These are phyloP conservation scores for Melanocharis versteri DNA, from an alignment of 2,113 vertebrate genomes.

Conservation along the genomic window DNA sequence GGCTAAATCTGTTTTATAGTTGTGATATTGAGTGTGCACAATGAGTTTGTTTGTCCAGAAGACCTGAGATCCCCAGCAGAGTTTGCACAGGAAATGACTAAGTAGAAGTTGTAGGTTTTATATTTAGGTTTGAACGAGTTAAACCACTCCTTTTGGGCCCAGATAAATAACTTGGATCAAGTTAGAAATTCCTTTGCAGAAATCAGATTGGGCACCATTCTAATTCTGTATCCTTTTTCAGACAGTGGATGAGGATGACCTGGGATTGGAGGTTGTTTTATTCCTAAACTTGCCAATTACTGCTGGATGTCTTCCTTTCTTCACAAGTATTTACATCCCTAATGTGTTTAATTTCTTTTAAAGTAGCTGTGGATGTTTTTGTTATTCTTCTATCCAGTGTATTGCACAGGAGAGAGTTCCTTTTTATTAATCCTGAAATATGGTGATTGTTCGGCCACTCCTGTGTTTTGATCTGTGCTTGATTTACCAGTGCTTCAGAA, in stretches of 20 bases:
- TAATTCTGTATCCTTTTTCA: neutral
- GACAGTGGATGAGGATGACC: neutral
- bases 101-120: neutral
- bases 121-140: neutral
- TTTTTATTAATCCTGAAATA: neutral
- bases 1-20: neutral
- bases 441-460: neutral
- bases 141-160: neutral
- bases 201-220: neutral
- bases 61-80: neutral
- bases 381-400: neutral
- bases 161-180: neutral
- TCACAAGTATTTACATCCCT: neutral
- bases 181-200: neutral
- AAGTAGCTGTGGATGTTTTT: neutral
- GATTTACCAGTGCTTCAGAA: neutral
- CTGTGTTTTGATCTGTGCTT: neutral
- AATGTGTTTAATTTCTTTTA: neutral
- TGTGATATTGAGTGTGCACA: fast-evolving
- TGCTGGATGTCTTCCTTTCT: neutral
- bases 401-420: neutral
- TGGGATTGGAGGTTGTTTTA: neutral
- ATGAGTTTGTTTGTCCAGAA: neutral
- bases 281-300: neutral
- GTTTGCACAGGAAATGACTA: neutral